phyloP scores from a whole-genome alignment of 2,888 invertebrate species.

The Gerris lacustris region DNA sequence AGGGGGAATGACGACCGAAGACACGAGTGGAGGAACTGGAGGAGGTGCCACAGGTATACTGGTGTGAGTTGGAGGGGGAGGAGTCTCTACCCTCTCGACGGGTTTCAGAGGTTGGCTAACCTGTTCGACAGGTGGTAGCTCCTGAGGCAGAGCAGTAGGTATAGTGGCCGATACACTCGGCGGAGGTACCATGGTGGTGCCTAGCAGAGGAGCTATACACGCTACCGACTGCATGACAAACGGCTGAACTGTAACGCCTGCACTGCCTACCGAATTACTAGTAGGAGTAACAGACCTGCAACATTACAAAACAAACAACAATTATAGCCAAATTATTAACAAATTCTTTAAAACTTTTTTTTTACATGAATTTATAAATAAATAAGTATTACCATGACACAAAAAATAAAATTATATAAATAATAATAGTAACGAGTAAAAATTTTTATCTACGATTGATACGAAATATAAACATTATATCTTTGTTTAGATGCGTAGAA shows the following conservation, averaged over 20 bases:
- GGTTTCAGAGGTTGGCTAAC: background rate
- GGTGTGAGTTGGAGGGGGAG: constrained; percentile 32
- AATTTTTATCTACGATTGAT: too few species aligned
- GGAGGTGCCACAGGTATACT: constrained; percentile 17
- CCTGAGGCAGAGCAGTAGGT: background rate
- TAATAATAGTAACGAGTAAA: too few species aligned
- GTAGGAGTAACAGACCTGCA: constrained; percentile 29
- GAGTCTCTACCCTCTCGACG: constrained; percentile 32
- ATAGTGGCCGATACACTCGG: constrained; percentile 31
- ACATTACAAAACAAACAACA: background rate
- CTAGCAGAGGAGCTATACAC: constrained; percentile 26
- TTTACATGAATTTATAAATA: too few species aligned
- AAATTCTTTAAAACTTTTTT: too few species aligned
- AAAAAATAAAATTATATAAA: too few species aligned
- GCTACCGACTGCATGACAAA: background rate
- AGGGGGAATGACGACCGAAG: too few species aligned
- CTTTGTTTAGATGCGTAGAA: too few species aligned
- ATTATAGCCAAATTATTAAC: too few species aligned
- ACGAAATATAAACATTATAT: too few species aligned
- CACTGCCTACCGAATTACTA: constrained; percentile 29
- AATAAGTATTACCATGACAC: too few species aligned
- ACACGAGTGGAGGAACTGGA: constrained; percentile 19
- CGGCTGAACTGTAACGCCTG: background rate
- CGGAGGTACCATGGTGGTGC: constrained; percentile 28
- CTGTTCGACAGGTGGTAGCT: background rate